Base-by-base conservation (phyloP, 1,140 invertebrate genomes). In the Thereuonema tuberculata region DNA sequence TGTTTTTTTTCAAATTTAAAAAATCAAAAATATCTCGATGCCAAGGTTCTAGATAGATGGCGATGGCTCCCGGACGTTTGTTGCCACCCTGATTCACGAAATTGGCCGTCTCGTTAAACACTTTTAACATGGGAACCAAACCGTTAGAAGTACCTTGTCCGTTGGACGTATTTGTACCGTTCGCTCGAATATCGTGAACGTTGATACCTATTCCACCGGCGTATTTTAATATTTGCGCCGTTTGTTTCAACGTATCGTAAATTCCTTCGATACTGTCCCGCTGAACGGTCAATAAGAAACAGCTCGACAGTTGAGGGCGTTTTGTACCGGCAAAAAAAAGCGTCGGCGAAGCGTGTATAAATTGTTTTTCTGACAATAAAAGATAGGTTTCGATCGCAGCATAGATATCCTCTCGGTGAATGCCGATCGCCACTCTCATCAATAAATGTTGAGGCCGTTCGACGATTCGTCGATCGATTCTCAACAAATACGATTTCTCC, bases 251-350 rank as follows among this genome's bases (percentile, higher is more conserved):
- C 1, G 91, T 95, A 63, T 92, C 86, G 73, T 89, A 98, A 65
- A 99, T 98, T n/a, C 96, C 96, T 68, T 98, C 92, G 69, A 99
- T 97, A 63, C 91, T 96, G 72, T 99, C 97, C 15, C 91, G 87
- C 54, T 80, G 82, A 90, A 99, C 97, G 0, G 93, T 91, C 31
- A 99, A 70, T 2, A 99, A 75, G 67, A 98, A 99, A 74, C 95
- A 99, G 56, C 91, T 84, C 67, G 21, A 76, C 72, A 64, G 62
- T 66, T 55, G 61, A 63, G 20, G 56, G 23, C 56, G 49, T 12
- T 80, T 82, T 14, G 95, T 98, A 46, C 91, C 95, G 60, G 96
- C 88, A 68, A 93, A 91, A 68, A 98, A 99, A 9, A 99, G 77
- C 1, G 96, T 98, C 9, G 96, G 95, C 15, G 93, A 94, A 15